Conservation (phyloP, 1,140 invertebrate genomes). For the Aphelenchoides besseyi region DNA sequence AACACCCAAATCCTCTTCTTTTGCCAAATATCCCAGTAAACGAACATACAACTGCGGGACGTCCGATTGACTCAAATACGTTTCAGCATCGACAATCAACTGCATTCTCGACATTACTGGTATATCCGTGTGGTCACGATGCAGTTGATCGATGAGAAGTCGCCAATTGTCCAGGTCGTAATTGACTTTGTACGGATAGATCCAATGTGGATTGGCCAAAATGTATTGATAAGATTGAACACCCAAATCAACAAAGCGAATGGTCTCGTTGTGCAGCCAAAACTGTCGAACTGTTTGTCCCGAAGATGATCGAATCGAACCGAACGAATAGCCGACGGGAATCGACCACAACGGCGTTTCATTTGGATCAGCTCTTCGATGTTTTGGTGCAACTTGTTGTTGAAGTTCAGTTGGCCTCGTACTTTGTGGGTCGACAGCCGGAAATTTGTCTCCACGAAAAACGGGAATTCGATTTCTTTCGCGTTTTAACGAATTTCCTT, state of each 20-base stretch:
- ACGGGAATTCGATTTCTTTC: background rate
- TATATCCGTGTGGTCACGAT: constrained; percentile 54
- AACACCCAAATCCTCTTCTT: constrained; percentile 56
- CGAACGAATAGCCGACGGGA: constrained; percentile 53
- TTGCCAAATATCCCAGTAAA: constrained; percentile 44
- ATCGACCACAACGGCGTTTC: constrained; percentile 45
- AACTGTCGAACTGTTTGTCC: constrained; percentile 61
- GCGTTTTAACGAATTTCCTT: background rate
- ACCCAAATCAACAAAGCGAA: constrained; percentile 58
- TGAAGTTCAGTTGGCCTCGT: constrained; percentile 2
- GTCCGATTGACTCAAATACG: constrained; percentile 53
- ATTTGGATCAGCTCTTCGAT: background rate
- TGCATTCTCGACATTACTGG: constrained; percentile 59
- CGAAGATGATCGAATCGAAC: constrained; percentile 35
- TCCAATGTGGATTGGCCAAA: constrained; percentile 60
- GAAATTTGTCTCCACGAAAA: background rate
- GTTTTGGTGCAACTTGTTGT: constrained; percentile 1
- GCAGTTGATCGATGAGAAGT: constrained; percentile 54
- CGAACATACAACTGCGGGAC: constrained; percentile 58
- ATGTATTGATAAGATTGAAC: constrained; percentile 46
- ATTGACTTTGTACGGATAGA: constrained; percentile 56
- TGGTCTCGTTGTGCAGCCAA: constrained; percentile 57
- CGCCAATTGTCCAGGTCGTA: constrained; percentile 59
- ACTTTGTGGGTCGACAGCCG: background rate
- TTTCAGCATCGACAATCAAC: constrained; percentile 56